Conservation (phyloP, 2,113 vertebrate genomes). For the Anguilla japonica region DNA sequence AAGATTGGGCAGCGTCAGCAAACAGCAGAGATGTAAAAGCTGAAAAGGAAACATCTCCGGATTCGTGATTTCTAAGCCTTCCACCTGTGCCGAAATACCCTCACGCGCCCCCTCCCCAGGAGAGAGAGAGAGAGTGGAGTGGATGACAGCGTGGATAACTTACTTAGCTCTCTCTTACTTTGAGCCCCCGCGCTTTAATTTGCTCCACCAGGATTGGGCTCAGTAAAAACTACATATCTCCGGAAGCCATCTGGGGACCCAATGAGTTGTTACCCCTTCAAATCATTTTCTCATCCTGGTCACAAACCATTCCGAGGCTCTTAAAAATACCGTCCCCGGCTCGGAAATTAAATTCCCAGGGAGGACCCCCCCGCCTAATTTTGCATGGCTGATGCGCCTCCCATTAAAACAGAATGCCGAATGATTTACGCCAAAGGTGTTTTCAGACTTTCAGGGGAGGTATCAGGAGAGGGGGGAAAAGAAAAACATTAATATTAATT, state of each 20-base stretch:
- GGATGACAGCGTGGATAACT: not conserved
- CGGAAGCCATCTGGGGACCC: not conserved
- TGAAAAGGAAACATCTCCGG: not conserved
- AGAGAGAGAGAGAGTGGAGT: too few species aligned
- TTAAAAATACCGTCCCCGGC: not conserved
- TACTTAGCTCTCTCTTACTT: not conserved
- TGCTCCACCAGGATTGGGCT: not conserved
- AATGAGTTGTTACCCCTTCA: not conserved
- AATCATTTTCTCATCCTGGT: not conserved
- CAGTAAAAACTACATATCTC: not conserved
- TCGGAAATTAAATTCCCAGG: not conserved
- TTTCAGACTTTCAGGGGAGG: slow-evolving; percentile 10
- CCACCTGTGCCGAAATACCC: not conserved
- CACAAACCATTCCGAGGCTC: not conserved
- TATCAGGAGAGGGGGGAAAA: not conserved
- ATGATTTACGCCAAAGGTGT: slow-evolving; percentile 3
- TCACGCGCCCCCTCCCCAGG: not conserved
- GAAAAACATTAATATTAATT: not conserved
- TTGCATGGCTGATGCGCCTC: not conserved
- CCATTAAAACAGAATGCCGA: not conserved
- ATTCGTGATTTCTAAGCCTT: not conserved
- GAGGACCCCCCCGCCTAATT: not conserved
- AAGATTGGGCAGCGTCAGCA: not conserved
- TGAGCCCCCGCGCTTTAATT: not conserved
- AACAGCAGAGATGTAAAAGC: not conserved